phyloP scores from a whole-genome alignment of 2,888 invertebrate species.

The Eurois occulta region DNA sequence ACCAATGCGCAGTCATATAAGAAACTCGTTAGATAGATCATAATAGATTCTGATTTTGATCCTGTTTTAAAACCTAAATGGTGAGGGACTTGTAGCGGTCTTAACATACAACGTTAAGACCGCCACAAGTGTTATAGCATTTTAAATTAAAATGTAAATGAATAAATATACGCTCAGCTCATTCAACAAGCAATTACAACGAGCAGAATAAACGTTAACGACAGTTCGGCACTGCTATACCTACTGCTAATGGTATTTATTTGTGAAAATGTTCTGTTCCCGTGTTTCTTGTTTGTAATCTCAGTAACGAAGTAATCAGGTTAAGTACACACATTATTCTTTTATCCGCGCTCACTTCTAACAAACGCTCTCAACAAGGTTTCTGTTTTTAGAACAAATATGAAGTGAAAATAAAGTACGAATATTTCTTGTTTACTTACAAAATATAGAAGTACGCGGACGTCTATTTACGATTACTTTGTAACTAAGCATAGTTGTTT shows the following conservation, averaged over 20 bases:
- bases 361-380: conserved; percentile 21
- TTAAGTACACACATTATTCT: conserved; percentile 61
- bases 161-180: conserved; percentile 15
- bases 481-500: conserved; percentile 22
- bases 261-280: conserved; percentile 46
- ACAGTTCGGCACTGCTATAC: conserved; percentile 45
- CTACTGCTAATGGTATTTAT: conserved; percentile 55
- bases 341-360: conserved; percentile 42
- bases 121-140: background rate
- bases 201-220: conserved; percentile 54
- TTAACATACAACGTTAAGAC: no score
- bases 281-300: conserved; percentile 59
- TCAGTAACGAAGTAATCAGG: conserved; percentile 59
- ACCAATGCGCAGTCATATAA: background rate
- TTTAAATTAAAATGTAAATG: background rate
- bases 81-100: no score
- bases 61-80: background rate
- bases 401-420: conserved; percentile 9
- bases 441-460: conserved; percentile 10
- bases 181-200: conserved; percentile 52
- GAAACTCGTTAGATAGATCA: background rate
- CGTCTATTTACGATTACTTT: conserved; percentile 33
- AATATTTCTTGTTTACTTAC: conserved; percentile 23
- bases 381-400: conserved; percentile 36
- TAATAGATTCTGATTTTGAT: background rate